These are phyloP conservation scores for Pomatostomus ruficeps DNA, from an alignment of 2,113 vertebrate species.

Conservation along the genomic window DNA sequence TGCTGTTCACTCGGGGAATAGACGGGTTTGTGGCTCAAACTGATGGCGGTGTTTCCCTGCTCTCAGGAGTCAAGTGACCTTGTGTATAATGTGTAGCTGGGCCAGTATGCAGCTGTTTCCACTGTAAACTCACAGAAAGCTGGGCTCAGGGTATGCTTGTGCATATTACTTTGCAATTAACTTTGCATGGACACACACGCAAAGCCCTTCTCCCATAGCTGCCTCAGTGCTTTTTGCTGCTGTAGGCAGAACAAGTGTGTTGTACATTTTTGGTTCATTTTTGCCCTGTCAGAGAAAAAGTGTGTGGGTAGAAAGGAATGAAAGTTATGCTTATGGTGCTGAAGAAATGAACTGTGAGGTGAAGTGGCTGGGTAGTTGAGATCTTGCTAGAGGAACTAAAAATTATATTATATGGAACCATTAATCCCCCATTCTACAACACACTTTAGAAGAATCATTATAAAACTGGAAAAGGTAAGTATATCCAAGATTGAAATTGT, in stretches of 20 bases:
- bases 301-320: not conserved
- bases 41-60: not conserved
- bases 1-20: not conserved
- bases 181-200: not conserved
- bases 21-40: not conserved
- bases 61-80: not conserved
- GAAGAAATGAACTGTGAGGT: not conserved
- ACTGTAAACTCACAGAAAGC: not conserved
- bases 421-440: not conserved
- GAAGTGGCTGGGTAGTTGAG: not conserved
- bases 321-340: not conserved
- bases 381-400: not conserved
- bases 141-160: not conserved
- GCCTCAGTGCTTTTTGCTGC: not conserved
- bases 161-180: slow-evolving; percentile 2
- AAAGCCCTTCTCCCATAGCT: not conserved
- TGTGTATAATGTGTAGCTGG: not conserved
- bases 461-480: not conserved
- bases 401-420: not conserved
- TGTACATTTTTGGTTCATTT: not conserved
- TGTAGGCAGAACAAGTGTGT: not conserved
- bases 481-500: not conserved
- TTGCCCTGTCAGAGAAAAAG: not conserved
- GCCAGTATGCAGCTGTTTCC: not conserved
- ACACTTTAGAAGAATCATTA: not conserved